phyloP scores from a whole-genome alignment of 1,140 invertebrate species.

The Temnothorax nylanderi region DNA sequence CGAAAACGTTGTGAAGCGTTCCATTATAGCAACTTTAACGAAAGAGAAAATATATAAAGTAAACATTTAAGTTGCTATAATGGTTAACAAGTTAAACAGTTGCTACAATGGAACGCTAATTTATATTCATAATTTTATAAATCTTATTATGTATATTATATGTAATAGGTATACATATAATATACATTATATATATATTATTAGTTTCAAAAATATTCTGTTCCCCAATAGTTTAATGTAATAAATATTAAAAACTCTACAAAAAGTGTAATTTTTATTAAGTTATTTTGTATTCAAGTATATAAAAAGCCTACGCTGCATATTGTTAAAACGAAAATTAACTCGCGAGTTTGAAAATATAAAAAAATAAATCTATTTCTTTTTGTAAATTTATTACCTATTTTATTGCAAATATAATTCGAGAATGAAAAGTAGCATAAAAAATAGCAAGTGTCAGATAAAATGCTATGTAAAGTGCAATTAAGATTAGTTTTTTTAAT shows the following conservation, averaged over 20 bases:
- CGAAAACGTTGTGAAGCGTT: neutral
- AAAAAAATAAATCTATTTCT: neutral
- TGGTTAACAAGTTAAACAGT: neutral
- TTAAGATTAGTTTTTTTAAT: neutral
- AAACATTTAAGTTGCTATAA: neutral
- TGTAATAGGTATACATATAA: neutral
- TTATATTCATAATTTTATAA: conserved; percentile 1
- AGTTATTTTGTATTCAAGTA: neutral
- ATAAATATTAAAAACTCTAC: neutral
- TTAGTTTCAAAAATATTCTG: neutral
- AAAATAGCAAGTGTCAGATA: neutral
- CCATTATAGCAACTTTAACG: neutral
- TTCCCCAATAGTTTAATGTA: neutral
- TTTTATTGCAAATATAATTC: neutral
- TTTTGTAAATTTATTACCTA: neutral
- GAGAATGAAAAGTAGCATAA: neutral
- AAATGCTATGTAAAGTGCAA: neutral
- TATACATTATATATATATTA: too few species aligned
- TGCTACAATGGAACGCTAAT: neutral
- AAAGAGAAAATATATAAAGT: neutral
- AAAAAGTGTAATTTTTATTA: neutral
- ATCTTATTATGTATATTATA: neutral
- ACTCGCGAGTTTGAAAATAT: neutral
- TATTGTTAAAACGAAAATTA: neutral
- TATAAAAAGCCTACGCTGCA: neutral